These are phyloP conservation scores for Margaritifera margaritifera DNA, from an alignment of 2,888 invertebrate genomes.

Conservation along the genomic window DNA sequence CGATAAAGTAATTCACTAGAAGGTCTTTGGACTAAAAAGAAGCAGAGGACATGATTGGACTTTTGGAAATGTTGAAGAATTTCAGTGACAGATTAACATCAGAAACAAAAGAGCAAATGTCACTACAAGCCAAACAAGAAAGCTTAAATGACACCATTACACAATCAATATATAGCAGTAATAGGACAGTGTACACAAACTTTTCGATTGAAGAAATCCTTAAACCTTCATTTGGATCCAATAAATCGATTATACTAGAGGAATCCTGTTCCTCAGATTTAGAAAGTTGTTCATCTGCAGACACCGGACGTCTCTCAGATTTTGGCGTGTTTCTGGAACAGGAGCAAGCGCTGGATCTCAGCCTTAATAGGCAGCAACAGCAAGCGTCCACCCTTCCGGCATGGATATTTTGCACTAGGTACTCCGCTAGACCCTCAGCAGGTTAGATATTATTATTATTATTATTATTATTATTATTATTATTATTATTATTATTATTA, in stretches of 20 bases:
- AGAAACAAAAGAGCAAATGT: too few relatives aligned
- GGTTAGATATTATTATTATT: slow-evolving; percentile 69
- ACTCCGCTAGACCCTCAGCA: slow-evolving; percentile 79
- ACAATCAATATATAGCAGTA: too few relatives aligned
- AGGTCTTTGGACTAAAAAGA: too few relatives aligned
- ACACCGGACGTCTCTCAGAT: slow-evolving; percentile 10
- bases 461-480: neutral
- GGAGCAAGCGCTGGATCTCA: slow-evolving; percentile 24
- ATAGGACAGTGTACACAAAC: slow-evolving; percentile 37
- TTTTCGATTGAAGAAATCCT: slow-evolving; percentile 65
- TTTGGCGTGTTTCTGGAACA: neutral
- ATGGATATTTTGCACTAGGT: slow-evolving; percentile 98
- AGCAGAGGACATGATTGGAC: too few relatives aligned
- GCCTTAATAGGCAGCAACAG: slow-evolving; percentile 31
- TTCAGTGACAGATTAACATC: too few relatives aligned
- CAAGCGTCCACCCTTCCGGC: slow-evolving; percentile 78
- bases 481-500: neutral
- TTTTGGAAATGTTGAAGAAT: too few relatives aligned
- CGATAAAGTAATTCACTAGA: too few relatives aligned
- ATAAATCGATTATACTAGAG: neutral
- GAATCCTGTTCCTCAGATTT: slow-evolving; percentile 4
- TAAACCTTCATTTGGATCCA: slow-evolving; percentile 54
- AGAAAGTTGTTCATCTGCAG: neutral
- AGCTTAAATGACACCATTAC: too few relatives aligned
- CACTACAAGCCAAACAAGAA: too few relatives aligned